Percentiles rank a stretch among this genome's conserved stretches.
Conservation (phyloP, 2,113 vertebrate species). For the Xiphophorus couchianus region DNA sequence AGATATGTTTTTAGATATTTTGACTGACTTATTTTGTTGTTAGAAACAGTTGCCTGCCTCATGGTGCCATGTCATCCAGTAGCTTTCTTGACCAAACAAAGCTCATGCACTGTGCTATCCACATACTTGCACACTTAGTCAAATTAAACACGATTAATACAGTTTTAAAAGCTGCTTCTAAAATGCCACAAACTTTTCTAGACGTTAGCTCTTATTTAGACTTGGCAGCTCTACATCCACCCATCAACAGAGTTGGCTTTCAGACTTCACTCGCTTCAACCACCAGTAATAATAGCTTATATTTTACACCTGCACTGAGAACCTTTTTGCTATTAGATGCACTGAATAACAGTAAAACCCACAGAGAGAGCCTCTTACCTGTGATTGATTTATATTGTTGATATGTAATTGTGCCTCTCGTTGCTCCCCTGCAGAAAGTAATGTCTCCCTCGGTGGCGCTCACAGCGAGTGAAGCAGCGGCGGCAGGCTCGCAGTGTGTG, state of each 20-base stretch:
- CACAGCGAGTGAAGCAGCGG: constrained; percentile 55
- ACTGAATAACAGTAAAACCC: neutral
- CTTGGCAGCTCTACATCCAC: neutral
- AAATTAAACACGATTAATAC: neutral
- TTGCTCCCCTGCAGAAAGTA: constrained; percentile 55
- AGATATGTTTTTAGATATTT: neutral
- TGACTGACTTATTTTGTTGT: neutral
- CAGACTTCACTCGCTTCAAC: constrained; percentile 21
- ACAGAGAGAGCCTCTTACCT: constrained; percentile 61
- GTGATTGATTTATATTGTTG: constrained; percentile 68
- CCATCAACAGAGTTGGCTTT: constrained; percentile 6
- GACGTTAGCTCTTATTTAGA: constrained; percentile 10
- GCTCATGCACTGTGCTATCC: neutral
- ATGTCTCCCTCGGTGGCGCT: constrained; percentile 68
- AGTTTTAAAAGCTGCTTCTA: neutral
- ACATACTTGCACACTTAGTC: neutral
- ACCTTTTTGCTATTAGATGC: neutral
- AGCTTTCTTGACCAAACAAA: no score
- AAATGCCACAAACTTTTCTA: neutral
- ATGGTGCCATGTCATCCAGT: no score
- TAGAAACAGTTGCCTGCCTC: neutral
- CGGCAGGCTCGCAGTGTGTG: constrained; percentile 67
- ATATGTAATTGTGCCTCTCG: constrained; percentile 47
- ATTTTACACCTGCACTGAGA: constrained; percentile 6
- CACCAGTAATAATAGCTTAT: constrained; percentile 18